Percentiles rank a stretch among this genome's conserved stretches.
These are phyloP conservation scores for Falco peregrinus DNA, from an alignment of 2,797 vertebrate genomes.

Conservation along the genomic window DNA sequence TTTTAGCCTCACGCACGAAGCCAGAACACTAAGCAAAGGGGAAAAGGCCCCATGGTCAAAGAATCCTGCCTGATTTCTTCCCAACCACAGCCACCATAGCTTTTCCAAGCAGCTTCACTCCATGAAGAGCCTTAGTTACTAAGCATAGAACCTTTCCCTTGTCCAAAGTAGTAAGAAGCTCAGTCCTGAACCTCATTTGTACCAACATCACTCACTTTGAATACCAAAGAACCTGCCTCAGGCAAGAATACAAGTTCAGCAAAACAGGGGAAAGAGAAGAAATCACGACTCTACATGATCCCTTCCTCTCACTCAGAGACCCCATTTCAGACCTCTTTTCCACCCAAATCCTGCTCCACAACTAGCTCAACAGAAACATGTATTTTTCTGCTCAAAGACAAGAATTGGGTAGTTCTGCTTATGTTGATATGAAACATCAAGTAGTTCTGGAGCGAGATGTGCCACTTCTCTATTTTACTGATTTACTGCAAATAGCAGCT, in stretches of 20 bases:
- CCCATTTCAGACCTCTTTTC: not conserved
- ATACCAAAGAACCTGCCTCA: not conserved
- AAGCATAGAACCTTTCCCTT: not conserved
- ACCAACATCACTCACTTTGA: not conserved
- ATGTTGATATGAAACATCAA: not conserved
- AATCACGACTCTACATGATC: not conserved
- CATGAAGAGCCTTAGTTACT: not conserved
- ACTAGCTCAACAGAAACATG: not conserved
- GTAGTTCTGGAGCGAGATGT: not conserved
- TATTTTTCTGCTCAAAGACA: not conserved
- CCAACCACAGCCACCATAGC: not conserved
- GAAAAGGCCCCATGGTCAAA: not conserved
- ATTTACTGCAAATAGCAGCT: not conserved
- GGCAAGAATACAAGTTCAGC: not conserved
- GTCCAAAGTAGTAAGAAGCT: not conserved
- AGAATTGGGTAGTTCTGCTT: not conserved
- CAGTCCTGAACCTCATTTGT: not conserved
- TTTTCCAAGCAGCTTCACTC: not conserved
- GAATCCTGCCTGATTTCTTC: not conserved
- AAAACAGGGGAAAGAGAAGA: not conserved
- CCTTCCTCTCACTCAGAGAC: not conserved
- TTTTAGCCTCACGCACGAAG: not conserved
- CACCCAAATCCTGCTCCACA: not conserved
- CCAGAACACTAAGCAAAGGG: not conserved
- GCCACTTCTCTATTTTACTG: not conserved